A percentile compares a stretch with the other conserved stretches of the same genome.
phyloP scores from a whole-genome alignment of 2,888 invertebrate species.

The Acanthosepion esculentum region DNA sequence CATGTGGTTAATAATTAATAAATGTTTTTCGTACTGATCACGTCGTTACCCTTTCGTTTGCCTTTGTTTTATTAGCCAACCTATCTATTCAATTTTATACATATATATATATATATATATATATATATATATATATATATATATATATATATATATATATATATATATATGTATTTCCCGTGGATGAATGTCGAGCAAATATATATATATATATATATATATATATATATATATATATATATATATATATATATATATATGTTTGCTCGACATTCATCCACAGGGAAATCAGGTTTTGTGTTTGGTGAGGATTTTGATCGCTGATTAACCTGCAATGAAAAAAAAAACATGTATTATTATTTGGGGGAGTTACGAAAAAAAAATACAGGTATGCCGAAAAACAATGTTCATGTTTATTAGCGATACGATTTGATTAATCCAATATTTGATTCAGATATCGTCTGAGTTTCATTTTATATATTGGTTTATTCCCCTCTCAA shows the following conservation, averaged over 20 bases:
- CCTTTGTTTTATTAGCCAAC: no score
- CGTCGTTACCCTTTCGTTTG: no score
- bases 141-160: no score
- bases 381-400: background rate
- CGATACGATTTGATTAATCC: background rate
- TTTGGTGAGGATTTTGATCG: background rate
- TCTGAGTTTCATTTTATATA: background rate
- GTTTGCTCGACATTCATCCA: background rate
- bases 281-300: slow-evolving; percentile 11
- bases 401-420: background rate
- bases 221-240: no score
- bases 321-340: background rate
- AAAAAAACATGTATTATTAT: background rate
- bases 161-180: no score
- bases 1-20: no score
- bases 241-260: background rate
- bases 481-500: background rate
- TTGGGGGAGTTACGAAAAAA: background rate
- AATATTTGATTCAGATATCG: background rate
- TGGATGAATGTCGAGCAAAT: no score
- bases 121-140: no score
- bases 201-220: no score
- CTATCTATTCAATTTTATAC: no score
- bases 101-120: no score
- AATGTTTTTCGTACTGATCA: no score